phyloP scores from a whole-genome alignment of 2,888 invertebrate species.

The Phengaris alcon region DNA sequence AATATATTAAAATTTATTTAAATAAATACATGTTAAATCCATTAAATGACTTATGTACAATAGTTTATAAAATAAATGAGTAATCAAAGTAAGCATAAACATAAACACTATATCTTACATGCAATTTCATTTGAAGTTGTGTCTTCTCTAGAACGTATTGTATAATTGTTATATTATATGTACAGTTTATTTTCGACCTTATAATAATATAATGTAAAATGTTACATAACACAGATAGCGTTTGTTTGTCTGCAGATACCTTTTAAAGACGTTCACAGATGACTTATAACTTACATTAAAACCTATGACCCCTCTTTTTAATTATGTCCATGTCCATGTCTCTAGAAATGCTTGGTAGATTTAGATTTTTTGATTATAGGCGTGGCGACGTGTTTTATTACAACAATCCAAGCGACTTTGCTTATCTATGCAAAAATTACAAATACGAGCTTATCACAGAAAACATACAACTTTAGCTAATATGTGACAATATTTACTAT shows the following conservation, averaged over 20 bases:
- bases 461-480: not conserved
- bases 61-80: constrained; percentile 5
- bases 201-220: not conserved
- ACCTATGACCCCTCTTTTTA: not conserved
- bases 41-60: constrained; percentile 8
- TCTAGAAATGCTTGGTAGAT: not conserved
- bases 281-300: not conserved
- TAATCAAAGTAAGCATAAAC: not conserved
- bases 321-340: not conserved
- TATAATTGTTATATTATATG: not conserved
- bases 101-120: not conserved
- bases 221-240: not conserved
- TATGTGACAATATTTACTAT: not conserved
- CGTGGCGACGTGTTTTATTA: too few relatives aligned
- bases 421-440: too few relatives aligned
- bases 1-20: constrained; percentile 19
- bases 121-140: not conserved
- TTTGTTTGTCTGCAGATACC: not conserved
- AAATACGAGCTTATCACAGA: not conserved
- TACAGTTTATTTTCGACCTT: not conserved
- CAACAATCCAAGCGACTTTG: too few relatives aligned
- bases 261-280: not conserved
- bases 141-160: not conserved
- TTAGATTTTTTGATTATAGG: not conserved
- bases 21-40: not conserved